Conservation (phyloP, 2,888 invertebrate genomes). For the Scaptomyza parva region DNA sequence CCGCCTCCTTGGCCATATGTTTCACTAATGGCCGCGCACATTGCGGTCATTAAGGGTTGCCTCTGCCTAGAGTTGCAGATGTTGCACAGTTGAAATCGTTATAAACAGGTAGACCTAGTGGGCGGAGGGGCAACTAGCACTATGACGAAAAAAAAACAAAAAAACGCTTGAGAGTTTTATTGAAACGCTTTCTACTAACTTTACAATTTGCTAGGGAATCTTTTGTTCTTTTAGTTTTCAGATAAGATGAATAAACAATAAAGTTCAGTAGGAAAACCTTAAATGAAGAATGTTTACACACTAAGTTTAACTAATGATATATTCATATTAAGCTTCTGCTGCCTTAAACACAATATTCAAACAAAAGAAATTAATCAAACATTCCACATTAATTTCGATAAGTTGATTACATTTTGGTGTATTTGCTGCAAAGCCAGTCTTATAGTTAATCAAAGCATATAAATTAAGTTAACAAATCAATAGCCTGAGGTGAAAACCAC, state of each 20-base stretch:
- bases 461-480: background rate
- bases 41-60: slow-evolving; percentile 71
- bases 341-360: no score
- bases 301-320: no score
- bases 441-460: background rate
- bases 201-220: slow-evolving; percentile 16
- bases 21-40: slow-evolving; percentile 78
- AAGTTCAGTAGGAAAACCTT: no score
- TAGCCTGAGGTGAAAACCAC: background rate
- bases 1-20: slow-evolving; percentile 64
- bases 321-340: no score
- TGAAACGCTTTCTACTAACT: slow-evolving; percentile 16
- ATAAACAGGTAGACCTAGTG: no score
- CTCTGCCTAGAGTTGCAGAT: slow-evolving; percentile 34
- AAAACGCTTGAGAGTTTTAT: slow-evolving; percentile 38
- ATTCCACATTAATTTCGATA: background rate
- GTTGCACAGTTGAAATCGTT: slow-evolving; percentile 44
- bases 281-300: no score
- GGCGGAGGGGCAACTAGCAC: no score
- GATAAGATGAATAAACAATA: background rate
- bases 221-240: no score
- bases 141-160: slow-evolving; percentile 2
- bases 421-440: background rate
- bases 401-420: background rate
- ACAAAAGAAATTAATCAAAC: no score